Conservation (phyloP, 1,140 invertebrate genomes). For the Drosophila grimshawi region DNA sequence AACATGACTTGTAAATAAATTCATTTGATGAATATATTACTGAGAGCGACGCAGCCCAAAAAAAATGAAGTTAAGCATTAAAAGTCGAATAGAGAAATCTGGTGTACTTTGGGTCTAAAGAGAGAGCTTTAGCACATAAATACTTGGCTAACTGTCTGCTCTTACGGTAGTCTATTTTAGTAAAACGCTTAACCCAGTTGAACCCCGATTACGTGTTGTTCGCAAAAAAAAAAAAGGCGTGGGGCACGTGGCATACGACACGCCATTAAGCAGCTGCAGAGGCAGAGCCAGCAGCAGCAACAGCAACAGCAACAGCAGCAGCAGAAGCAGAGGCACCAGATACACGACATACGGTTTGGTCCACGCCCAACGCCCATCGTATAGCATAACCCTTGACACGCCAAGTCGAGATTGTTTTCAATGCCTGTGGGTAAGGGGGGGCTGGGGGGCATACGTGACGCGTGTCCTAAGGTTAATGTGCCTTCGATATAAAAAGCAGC, state of each 20-base stretch:
- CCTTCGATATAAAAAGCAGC: constrained; percentile 54
- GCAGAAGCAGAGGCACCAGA: constrained; percentile 4
- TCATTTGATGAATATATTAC: no score
- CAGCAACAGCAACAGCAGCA: constrained; percentile 23
- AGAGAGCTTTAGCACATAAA: constrained; percentile 34
- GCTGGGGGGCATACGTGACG: constrained; percentile 50
- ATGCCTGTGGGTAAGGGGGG: constrained; percentile 18
- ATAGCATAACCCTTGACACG: constrained; percentile 61
- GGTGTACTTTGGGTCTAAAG: constrained; percentile 4
- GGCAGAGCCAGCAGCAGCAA: constrained; percentile 18
- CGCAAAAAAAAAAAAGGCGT: constrained; percentile 30
- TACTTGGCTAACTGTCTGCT: constrained; percentile 48
- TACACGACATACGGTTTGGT: constrained; percentile 41
- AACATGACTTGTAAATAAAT: no score
- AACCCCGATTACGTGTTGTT: constrained; percentile 63
- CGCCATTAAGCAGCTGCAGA: constrained; percentile 59
- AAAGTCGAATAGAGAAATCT: background rate
- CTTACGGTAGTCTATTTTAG: constrained; percentile 48
- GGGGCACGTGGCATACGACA: constrained; percentile 64
- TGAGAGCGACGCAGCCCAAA: no score
- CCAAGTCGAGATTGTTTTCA: constrained; percentile 69
- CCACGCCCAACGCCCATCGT: constrained; percentile 24
- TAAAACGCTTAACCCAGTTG: constrained; percentile 56
- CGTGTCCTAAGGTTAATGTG: constrained; percentile 68
- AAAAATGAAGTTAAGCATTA: background rate